Evolutionary conservation across 1,140 invertebrate species (phyloP).

Genomic region (Pemphigus obesinymphae): DNA sequence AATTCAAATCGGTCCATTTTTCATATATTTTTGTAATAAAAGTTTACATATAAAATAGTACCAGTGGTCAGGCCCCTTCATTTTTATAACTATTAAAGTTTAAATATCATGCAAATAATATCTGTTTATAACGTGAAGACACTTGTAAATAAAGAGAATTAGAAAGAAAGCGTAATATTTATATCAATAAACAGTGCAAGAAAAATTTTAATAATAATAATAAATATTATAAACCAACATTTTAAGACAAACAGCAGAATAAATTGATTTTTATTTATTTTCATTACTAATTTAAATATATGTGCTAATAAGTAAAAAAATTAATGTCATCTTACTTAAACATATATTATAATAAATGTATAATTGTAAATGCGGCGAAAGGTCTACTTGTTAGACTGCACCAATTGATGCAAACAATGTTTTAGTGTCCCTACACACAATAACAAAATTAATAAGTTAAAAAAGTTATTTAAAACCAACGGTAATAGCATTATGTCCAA

Average conservation of each 20-base stretch:
- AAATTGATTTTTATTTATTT: neutral
- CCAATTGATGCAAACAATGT: constrained; percentile 32
- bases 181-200: neutral
- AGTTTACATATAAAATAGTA: too few relatives aligned
- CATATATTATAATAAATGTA: neutral
- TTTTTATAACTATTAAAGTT: too few relatives aligned
- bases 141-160: neutral
- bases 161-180: neutral
- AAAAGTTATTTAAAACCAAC: neutral
- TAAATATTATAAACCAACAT: neutral
- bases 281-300: neutral
- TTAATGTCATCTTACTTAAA: neutral
- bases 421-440: constrained; percentile 22
- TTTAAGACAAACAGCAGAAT: neutral
- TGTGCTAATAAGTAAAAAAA: neutral
- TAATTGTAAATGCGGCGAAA: neutral
- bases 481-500: neutral
- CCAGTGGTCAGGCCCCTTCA: too few relatives aligned
- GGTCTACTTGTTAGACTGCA: constrained; percentile 11
- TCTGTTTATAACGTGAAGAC: too few relatives aligned
- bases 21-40: too few relatives aligned
- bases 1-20: too few relatives aligned
- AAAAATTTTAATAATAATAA: neutral
- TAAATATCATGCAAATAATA: too few relatives aligned
- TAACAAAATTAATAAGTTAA: neutral